These are phyloP conservation scores for Prietella phreatophila DNA, from an alignment of 2,113 vertebrate genomes.

Conservation along the genomic window DNA sequence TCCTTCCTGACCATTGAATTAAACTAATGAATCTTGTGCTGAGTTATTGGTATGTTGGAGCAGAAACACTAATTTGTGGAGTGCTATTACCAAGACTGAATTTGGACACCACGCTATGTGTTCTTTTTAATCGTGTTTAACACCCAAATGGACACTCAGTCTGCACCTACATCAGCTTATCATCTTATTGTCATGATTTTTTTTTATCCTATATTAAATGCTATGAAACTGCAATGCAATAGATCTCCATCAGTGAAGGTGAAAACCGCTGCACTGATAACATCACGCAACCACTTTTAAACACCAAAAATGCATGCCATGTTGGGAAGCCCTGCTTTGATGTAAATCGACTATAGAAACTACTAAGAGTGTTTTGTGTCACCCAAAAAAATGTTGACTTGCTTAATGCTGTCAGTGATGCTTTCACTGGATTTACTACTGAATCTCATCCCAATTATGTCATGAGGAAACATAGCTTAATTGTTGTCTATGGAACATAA, in stretches of 20 bases:
- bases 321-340: not conserved
- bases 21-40: not conserved
- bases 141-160: not conserved
- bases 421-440: not conserved
- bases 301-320: not conserved
- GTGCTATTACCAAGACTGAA: slow-evolving; percentile 3
- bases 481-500: slow-evolving; percentile 7
- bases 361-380: not conserved
- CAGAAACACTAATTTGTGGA: slow-evolving; percentile 8
- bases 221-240: not conserved
- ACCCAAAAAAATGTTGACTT: not conserved
- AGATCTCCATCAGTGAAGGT: not conserved
- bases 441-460: not conserved
- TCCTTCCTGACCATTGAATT: not conserved
- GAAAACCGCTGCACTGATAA: not conserved
- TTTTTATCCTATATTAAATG: not conserved
- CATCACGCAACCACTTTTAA: not conserved
- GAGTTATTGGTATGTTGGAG: not conserved
- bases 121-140: not conserved
- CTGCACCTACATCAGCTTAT: not conserved
- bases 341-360: not conserved
- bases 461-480: not conserved
- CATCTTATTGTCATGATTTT: not conserved
- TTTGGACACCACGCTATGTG: not conserved
- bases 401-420: slow-evolving; percentile 1